A percentile compares a stretch with the other conserved stretches of the same genome.
phyloP scores from a whole-genome alignment of 2,113 vertebrate genomes.

The Bos indicus region DNA sequence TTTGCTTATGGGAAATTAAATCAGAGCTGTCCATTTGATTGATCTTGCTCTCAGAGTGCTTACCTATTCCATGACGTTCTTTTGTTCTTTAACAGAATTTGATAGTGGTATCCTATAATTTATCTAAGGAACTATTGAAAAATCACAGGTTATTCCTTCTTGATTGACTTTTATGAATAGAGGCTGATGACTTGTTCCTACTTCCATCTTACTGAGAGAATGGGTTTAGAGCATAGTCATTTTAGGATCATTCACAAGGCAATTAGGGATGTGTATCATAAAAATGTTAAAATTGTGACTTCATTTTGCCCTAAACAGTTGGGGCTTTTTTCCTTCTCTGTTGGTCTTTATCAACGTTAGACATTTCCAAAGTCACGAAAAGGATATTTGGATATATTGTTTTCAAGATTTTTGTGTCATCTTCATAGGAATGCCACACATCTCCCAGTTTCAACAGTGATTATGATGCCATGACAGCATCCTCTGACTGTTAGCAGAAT shows the following conservation, averaged over 20 bases:
- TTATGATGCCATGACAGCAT: slow-evolving; percentile 7
- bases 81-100: slow-evolving; percentile 9
- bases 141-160: not conserved
- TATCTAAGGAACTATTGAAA: slow-evolving; percentile 19
- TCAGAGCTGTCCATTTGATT: not conserved
- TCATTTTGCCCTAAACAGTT: slow-evolving; percentile 46
- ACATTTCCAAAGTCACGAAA: slow-evolving; percentile 20
- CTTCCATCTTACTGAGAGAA: slow-evolving; percentile 23
- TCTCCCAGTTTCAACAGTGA: not conserved
- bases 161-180: slow-evolving; percentile 55
- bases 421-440: not conserved
- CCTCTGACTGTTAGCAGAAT: slow-evolving; percentile 22
- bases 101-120: not conserved
- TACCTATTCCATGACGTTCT: not conserved
- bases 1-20: slow-evolving; percentile 7
- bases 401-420: slow-evolving; percentile 34
- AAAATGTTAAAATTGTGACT: slow-evolving; percentile 53
- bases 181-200: slow-evolving; percentile 31
- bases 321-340: not conserved
- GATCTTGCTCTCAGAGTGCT: not conserved
- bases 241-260: not conserved
- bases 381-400: slow-evolving; percentile 31
- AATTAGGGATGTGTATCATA: not conserved
- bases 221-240: not conserved
- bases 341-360: not conserved